Conservation (phyloP, 2,888 invertebrate species). For the Scaptomyza flava region DNA sequence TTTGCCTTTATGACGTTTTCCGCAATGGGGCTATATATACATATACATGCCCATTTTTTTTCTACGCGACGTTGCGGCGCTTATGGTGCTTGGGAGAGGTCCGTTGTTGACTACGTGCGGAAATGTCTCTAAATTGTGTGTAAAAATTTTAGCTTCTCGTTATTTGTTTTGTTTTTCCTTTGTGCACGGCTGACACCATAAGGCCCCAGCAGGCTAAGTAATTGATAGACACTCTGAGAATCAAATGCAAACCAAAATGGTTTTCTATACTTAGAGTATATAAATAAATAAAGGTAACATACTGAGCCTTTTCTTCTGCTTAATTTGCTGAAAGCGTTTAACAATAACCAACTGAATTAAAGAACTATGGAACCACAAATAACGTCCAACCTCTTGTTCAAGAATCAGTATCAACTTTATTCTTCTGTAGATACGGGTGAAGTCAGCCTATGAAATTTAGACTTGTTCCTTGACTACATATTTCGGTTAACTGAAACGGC, state of each 20-base stretch:
- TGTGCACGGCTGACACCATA: conserved; percentile 63
- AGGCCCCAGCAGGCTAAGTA: conserved; percentile 69
- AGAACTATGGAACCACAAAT: conserved; percentile 16
- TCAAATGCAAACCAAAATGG: conserved; percentile 54
- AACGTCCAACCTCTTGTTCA: conserved; percentile 8
- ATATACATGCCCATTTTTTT: conserved; percentile 37
- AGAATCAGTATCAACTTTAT: conserved; percentile 1
- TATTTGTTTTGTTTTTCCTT: conserved; percentile 46
- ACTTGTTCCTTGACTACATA: conserved; percentile 71
- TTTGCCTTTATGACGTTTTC: conserved; percentile 51
- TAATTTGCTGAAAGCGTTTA: not conserved
- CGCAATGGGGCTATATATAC: conserved; percentile 54
- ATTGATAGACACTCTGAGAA: conserved; percentile 64
- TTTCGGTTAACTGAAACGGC: conserved; percentile 57
- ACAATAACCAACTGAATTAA: conserved; percentile 1
- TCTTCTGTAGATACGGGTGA: conserved; percentile 7
- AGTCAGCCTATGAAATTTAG: conserved; percentile 67
- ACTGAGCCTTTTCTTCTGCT: not conserved
- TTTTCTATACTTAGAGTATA: conserved; percentile 20
- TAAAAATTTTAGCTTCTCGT: conserved; percentile 65
- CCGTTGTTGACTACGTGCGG: conserved; percentile 65
- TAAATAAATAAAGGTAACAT: conserved; percentile 23
- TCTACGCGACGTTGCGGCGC: conserved; percentile 43
- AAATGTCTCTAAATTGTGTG: conserved; percentile 79
- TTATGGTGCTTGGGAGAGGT: conserved; percentile 51